Conservation (phyloP, 2,113 vertebrate species). For the Aythya baeri region DNA sequence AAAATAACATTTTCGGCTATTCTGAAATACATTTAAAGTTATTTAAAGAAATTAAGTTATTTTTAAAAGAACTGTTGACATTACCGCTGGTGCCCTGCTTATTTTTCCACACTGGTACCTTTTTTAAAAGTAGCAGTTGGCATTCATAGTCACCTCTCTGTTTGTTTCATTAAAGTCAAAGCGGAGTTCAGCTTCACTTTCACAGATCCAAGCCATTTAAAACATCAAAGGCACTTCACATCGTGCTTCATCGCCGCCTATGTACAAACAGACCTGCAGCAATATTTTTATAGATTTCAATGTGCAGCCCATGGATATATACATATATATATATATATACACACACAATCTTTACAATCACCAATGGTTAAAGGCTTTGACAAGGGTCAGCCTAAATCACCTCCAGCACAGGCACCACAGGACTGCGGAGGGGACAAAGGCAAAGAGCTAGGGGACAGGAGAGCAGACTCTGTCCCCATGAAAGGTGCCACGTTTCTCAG, state of each 20-base stretch:
- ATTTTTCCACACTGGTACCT: conserved; percentile 14
- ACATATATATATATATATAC: too few species aligned
- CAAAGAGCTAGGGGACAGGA: background rate
- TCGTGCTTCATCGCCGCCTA: background rate
- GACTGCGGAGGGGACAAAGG: background rate
- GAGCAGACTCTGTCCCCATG: background rate
- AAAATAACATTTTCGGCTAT: background rate
- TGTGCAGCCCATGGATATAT: background rate
- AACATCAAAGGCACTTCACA: conserved; percentile 1
- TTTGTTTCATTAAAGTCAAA: background rate
- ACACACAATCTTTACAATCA: too few species aligned
- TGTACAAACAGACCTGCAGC: background rate
- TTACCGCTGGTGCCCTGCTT: conserved; percentile 6
- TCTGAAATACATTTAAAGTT: conserved; percentile 18
- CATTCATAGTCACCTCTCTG: conserved; percentile 28
- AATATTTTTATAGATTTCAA: background rate
- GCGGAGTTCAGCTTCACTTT: background rate
- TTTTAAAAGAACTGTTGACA: conserved; percentile 38
- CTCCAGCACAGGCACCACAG: background rate
- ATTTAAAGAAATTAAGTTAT: conserved; percentile 31
- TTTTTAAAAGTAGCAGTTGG: background rate
- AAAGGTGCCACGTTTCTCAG: background rate
- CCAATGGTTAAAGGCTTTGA: background rate
- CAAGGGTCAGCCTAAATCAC: background rate
- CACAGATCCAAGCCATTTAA: background rate